Conservation (phyloP, 2,888 invertebrate species). For the Cheilosia scutellata region DNA sequence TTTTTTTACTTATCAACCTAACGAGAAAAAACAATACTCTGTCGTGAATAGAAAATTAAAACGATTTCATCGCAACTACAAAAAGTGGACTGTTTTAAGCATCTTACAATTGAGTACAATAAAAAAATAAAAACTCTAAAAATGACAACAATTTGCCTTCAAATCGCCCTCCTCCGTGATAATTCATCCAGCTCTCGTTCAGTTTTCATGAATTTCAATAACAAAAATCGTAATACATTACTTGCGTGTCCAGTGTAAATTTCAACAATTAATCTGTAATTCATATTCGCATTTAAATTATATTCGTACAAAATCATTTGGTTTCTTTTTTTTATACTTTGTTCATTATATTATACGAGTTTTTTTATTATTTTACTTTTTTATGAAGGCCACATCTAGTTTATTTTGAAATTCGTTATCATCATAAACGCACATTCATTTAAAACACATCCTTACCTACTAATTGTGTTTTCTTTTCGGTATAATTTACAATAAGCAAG, state of each 20-base stretch:
- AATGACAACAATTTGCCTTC: not conserved
- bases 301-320: conserved; percentile 50
- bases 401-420: conserved; percentile 75
- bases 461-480: conserved; percentile 7
- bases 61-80: too few species aligned
- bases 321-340: conserved; percentile 14
- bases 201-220: not conserved
- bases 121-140: not conserved
- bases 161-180: conserved; percentile 6
- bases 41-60: too few species aligned
- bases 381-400: conserved; percentile 71
- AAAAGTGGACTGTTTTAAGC: too few species aligned
- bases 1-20: too few species aligned
- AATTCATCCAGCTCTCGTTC: not conserved
- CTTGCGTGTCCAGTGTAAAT: conserved; percentile 14
- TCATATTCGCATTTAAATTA: conserved; percentile 31
- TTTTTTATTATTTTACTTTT: conserved; percentile 25
- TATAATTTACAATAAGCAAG: conserved; percentile 43
- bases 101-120: too few species aligned
- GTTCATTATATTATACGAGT: conserved; percentile 2
- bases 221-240: too few species aligned
- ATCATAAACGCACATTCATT: conserved; percentile 70
- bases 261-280: conserved; percentile 14
- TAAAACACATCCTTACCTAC: conserved; percentile 47
- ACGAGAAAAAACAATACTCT: too few species aligned